Evolutionary conservation across 2,797 vertebrate species (phyloP), one percentile per base, ranked within the genome.

Genomic region (Pampus argenteus): DNA sequence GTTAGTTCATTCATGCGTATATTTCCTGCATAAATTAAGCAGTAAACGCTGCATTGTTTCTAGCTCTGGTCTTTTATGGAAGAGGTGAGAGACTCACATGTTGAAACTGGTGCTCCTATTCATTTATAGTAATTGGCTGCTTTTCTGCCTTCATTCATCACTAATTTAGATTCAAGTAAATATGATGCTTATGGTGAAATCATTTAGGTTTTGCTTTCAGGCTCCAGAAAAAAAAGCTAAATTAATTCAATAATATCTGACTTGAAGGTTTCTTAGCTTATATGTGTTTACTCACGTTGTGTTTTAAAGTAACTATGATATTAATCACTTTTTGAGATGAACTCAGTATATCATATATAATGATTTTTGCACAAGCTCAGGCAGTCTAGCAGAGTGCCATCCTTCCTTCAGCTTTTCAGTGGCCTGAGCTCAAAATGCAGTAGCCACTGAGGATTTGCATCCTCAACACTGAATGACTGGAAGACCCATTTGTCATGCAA

Each of bases 401-500:
- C 23, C 22, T 25, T 72, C n/a, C 1, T 34, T 47, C 28, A 58
- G 50, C 70, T 83, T 68, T 73, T 23, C 60, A 57, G 38, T 66
- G 57, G 49, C 64, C 47, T 58, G 64, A 60, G 55, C 79, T 60
- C 34, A 44, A 66, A 66, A 55, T 11, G 2, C 52, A 56, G 38
- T 54, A 47, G 66, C 74, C 49, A 52, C 18, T 49, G 14, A 55
- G 61, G 62, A 63, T 84, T 74, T 74, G 23, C 26, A 57, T 71
- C 65, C 36, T 47, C 13, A 20, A 62, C 40, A 56, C 55, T 66
- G 70, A 72, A 75, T 62, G 25, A 65, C 52, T 58, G 51, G 49
- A 76, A 78, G 66, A 70, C 48, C 72, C 31, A 52, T 71, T 86
- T 79, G 75, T 78, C 79, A 56, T 55, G 36, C 28, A 71, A 49